Percentiles rank a stretch among this genome's conserved stretches.
Evolutionary conservation across 92 coral and sea anemone species (phyloP).

Genomic region (Porites divaricata): DNA sequence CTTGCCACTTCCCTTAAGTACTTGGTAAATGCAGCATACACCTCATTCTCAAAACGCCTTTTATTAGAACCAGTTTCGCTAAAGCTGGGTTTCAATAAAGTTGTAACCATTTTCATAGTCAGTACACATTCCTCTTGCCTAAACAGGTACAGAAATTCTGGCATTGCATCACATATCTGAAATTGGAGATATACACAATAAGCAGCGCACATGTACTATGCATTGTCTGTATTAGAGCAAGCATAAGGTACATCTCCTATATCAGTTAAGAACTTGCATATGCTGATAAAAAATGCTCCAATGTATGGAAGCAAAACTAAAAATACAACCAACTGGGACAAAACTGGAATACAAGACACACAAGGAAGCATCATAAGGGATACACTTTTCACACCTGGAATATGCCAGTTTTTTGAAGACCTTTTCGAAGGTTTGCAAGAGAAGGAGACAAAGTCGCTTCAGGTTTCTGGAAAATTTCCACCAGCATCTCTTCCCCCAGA

Average conservation of each 20-base stretch:
- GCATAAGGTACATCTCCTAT: too few species aligned
- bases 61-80: conserved; percentile 39
- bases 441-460: conserved; percentile 11
- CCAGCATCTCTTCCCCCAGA: conserved; percentile 14
- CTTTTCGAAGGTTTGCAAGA: conserved; percentile 12
- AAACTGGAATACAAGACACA: too few species aligned
- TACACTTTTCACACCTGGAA: conserved; percentile 10
- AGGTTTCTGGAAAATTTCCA: conserved; percentile 13
- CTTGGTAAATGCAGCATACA: conserved; percentile 64
- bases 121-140: conserved; percentile 10
- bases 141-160: conserved; percentile 21
- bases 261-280: too few species aligned
- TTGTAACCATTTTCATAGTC: conserved; percentile 32
- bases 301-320: neutral
- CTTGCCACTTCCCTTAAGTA: conserved; percentile 72
- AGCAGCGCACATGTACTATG: neutral
- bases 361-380: too few species aligned
- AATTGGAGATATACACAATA: neutral
- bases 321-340: neutral
- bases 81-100: conserved; percentile 23
- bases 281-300: too few species aligned
- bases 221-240: too few species aligned
- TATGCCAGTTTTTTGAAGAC: conserved; percentile 17
- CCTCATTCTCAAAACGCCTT: conserved; percentile 60
- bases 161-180: conserved; percentile 40